Evolutionary conservation across 2,888 invertebrate species (phyloP).

Genomic region (Tridacna crocea): DNA sequence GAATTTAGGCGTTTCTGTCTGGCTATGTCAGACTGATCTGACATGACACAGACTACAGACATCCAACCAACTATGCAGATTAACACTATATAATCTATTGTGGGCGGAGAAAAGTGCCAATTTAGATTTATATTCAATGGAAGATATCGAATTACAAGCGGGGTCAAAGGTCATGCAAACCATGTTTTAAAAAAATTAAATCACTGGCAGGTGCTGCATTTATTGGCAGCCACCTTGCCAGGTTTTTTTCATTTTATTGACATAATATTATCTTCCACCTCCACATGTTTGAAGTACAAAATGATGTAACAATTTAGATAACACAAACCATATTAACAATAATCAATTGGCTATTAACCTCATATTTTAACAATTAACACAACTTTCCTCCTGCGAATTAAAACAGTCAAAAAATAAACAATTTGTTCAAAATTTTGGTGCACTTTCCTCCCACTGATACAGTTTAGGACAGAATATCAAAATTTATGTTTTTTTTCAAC

Average conservation of each 20-base stretch:
- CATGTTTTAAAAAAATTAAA: slow-evolving; percentile 74
- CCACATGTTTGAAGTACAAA: not conserved
- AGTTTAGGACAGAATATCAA: no score
- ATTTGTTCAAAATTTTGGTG: no score
- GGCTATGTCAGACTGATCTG: slow-evolving; percentile 8
- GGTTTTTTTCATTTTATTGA: slow-evolving; percentile 13
- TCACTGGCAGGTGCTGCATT: slow-evolving; percentile 18
- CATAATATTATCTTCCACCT: not conserved
- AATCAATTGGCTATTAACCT: slow-evolving; percentile 7
- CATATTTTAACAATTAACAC: not conserved
- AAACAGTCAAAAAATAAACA: no score
- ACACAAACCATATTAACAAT: not conserved
- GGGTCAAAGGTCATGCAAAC: slow-evolving; percentile 76
- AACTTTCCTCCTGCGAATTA: no score
- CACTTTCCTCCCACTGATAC: no score
- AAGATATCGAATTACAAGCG: slow-evolving; percentile 48
- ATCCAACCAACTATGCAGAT: slow-evolving; percentile 18
- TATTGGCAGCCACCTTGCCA: slow-evolving; percentile 25
- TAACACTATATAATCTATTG: slow-evolving; percentile 14
- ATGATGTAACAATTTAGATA: slow-evolving; percentile 8
- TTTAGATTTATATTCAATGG: slow-evolving; percentile 10
- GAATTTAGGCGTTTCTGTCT: slow-evolving; percentile 17
- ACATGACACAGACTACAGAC: slow-evolving; percentile 15
- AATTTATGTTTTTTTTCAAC: no score
- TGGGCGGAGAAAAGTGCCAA: slow-evolving; percentile 15